These are phyloP conservation scores for Tribolium freemani DNA, from an alignment of 2,888 invertebrate genomes.

Conservation along the genomic window DNA sequence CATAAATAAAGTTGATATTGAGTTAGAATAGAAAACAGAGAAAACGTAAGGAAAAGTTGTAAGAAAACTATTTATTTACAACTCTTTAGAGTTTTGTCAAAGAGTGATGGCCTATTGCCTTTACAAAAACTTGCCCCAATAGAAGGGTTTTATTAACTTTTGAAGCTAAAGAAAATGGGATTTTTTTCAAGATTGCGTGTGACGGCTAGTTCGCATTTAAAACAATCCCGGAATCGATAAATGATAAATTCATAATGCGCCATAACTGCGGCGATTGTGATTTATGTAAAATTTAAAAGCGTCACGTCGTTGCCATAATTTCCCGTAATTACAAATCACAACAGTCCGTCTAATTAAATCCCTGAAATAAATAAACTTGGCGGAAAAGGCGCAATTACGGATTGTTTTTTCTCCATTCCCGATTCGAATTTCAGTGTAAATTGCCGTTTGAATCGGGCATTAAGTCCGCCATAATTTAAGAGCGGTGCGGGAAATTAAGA, in stretches of 20 bases:
- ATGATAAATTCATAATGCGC: background rate
- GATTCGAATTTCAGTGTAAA: slow-evolving; percentile 38
- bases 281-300: slow-evolving; percentile 37
- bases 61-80: background rate
- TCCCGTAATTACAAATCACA: slow-evolving; percentile 50
- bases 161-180: no score
- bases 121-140: background rate
- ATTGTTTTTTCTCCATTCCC: slow-evolving; percentile 33
- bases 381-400: slow-evolving; percentile 25
- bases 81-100: background rate
- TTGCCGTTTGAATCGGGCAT: slow-evolving; percentile 48
- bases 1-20: slow-evolving; percentile 28
- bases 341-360: slow-evolving; percentile 54
- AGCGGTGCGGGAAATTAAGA: slow-evolving; percentile 54
- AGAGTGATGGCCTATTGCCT: background rate
- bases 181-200: no score
- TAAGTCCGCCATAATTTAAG: slow-evolving; percentile 55
- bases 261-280: slow-evolving; percentile 9
- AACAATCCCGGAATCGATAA: no score
- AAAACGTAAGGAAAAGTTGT: background rate
- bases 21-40: slow-evolving; percentile 18
- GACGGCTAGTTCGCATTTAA: no score
- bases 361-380: slow-evolving; percentile 41
- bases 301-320: slow-evolving; percentile 48
- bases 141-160: no score